Evolutionary conservation across 92 coral and sea anemone genomes (phyloP), one percentile per base, ranked within the genome.

Genomic region (Epizoanthus fatuus): DNA sequence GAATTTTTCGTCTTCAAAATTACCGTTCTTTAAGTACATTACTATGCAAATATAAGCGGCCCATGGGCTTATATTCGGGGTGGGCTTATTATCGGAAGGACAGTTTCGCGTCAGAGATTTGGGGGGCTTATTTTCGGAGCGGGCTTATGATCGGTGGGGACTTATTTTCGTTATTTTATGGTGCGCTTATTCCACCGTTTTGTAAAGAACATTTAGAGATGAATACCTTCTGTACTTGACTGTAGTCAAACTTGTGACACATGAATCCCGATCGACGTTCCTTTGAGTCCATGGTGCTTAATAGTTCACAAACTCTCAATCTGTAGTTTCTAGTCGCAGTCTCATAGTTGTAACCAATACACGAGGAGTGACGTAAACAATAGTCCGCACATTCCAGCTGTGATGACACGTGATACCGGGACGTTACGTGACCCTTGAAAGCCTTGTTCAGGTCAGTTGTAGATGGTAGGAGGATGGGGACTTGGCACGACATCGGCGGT

Each of bases 221-320:
- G 13, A 49, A 49, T 63, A 63, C 69, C 69, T 63, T 63, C 38
- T 63, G 69, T 29, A 37, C 69, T 9, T 63, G 69, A 4, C 42
- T 63, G 69, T 29, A 63, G 42, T 29, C 42, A 63, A 63, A 63
- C 42, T 11, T 29, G 14, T 63, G 69, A 8, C 38, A 14, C n/a
- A 29, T 38, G 37, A 63, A 63, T 63, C 69, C 69, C 15, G 0
- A 22, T 32, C 69, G 69, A 32, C 4, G 32, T 32, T 29, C 40
- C 39, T 22, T 4, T 11, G 69, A 63, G 15, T 25, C 37, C 12
- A 25, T 38, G 15, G 42, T 63, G 42, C 16, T 38, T 4, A 22
- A 63, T 15, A 63, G 69, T 25, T 63, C 69, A 63, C 69, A 63
- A 15, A 3, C 69, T 10, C 13, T 63, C 15, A 29, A 8, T 14